Percentiles rank a stretch among this genome's conserved stretches.
These are phyloP conservation scores for Brachionichthys hirsutus DNA, from an alignment of 2,113 vertebrate species.

Conservation along the genomic window DNA sequence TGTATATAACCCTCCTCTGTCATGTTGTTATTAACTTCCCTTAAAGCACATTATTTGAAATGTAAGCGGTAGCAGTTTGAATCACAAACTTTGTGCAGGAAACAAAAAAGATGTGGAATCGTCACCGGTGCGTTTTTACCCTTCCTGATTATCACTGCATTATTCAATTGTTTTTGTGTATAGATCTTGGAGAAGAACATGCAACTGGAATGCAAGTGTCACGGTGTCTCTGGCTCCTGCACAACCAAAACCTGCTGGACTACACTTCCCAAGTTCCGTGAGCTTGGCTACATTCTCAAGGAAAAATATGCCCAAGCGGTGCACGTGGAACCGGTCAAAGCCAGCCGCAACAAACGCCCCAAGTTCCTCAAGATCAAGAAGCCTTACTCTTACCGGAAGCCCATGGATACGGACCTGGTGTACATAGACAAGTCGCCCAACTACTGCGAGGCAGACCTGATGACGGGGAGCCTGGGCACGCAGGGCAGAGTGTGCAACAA, in stretches of 20 bases:
- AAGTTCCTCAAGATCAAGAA: slow-evolving; percentile 98
- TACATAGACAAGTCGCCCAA: slow-evolving; percentile 97
- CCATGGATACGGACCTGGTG: slow-evolving; percentile 94
- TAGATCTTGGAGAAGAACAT: slow-evolving; percentile 95
- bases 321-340: slow-evolving; percentile 92
- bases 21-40: slow-evolving; percentile 15
- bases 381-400: slow-evolving; percentile 92
- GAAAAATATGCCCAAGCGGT: slow-evolving; percentile 94
- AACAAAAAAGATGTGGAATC: too few species aligned
- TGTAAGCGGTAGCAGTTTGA: too few species aligned
- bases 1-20: slow-evolving; percentile 42
- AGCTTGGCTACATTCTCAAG: slow-evolving; percentile 95
- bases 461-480: slow-evolving; percentile 91
- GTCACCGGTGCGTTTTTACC: slow-evolving; percentile 1
- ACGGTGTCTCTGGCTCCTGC: slow-evolving; percentile 95
- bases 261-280: slow-evolving; percentile 94
- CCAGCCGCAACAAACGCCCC: slow-evolving; percentile 93
- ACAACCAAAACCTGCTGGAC: slow-evolving; percentile 99
- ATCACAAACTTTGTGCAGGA: too few species aligned
- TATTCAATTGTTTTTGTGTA: not conserved
- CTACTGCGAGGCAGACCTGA: slow-evolving; percentile 92
- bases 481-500: slow-evolving; percentile 96
- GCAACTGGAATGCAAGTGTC: slow-evolving; percentile 96
- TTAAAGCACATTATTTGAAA: too few species aligned
- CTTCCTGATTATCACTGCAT: not conserved